Evolutionary conservation across 2,113 vertebrate genomes (phyloP), one percentile per base, ranked within the genome.

Genomic region (Nycticorax nycticorax): DNA sequence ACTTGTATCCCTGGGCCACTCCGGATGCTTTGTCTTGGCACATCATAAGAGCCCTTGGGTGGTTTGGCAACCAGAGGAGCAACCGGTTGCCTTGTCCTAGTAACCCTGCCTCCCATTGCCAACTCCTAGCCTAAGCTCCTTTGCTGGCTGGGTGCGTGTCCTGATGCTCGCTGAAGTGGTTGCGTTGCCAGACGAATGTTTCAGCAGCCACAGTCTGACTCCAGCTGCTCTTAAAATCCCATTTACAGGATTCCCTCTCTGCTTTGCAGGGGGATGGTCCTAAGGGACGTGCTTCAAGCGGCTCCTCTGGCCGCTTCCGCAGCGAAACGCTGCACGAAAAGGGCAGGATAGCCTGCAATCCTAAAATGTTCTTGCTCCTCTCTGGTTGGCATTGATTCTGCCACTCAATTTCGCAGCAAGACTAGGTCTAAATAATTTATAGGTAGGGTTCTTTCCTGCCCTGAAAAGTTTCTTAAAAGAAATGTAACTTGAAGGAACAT

Each of bases 211-310:
- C 62, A 53, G 27, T 15, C 76, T 91, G 79, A 74, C 45, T 91
- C 59, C 50, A 67, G 3, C 47, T 55, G 72, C 60, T 80, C 91
- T 88, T 78, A 93, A 96, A 95, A 96, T 91, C 76, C 64, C 32
- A 21, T 92, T 92, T 93, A 33, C 28, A 71, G 47, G 76, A 89
- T 91, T 95, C 92, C 39, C 68, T 86, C 47, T 35, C 20, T 72
- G 69, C 82, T 89, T 93, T 87, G 81, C 68, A 57, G 52, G 64
- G 45, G 78, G 47, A 52, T 50, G 78, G 78, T 47, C 22, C 47
- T 60, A 21, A 82, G 64, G 43, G 57, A 32, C 2, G 30, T 47
- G 43, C 71, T 95, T 72, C 88, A 43, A 33, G 32, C 62, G n/a
- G 48, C 66, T 71, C 47, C 89, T 21, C 56, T 91, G 73, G 60